phyloP scores from a whole-genome alignment of 2,113 vertebrate genomes.

The Phoenicopterus ruber region DNA sequence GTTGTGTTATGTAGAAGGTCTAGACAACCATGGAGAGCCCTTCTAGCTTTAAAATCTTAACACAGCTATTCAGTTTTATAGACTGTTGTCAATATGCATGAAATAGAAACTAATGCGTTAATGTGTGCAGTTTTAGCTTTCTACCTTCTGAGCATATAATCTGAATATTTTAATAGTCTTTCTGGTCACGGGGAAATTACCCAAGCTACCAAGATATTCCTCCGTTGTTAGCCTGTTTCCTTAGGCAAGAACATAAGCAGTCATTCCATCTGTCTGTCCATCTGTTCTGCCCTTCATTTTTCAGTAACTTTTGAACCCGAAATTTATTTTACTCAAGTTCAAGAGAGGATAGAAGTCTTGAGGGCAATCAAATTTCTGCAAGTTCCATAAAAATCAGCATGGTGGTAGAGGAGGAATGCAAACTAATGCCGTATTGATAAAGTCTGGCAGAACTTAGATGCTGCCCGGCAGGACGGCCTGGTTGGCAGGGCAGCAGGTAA shows the following conservation, averaged over 20 bases:
- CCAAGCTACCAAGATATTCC: not conserved
- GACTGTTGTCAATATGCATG: not conserved
- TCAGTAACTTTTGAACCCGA: conserved; percentile 35
- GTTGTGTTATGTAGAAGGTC: not conserved
- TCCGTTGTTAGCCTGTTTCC: conserved; percentile 25
- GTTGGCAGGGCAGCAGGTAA: not conserved
- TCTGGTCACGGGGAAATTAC: not conserved
- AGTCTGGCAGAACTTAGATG: not conserved
- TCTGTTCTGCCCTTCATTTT: conserved; percentile 58
- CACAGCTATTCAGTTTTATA: not conserved
- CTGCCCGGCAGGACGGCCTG: rapidly evolving
- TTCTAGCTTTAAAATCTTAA: not conserved
- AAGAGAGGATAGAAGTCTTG: not conserved
- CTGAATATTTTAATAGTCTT: not conserved
- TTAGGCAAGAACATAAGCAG: conserved; percentile 36
- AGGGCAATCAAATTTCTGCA: not conserved
- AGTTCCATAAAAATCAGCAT: not conserved
- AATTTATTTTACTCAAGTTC: conserved; percentile 24
- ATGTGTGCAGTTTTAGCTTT: not conserved
- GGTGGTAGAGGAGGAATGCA: not conserved
- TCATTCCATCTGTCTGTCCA: conserved; percentile 59
- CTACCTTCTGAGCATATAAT: not conserved
- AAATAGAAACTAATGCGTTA: not conserved
- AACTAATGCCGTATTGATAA: not conserved
- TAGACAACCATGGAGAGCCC: not conserved